Percentiles rank a stretch among this genome's conserved stretches.
Conservation (phyloP, 2,888 invertebrate genomes). For the Melanostoma mellinum region DNA sequence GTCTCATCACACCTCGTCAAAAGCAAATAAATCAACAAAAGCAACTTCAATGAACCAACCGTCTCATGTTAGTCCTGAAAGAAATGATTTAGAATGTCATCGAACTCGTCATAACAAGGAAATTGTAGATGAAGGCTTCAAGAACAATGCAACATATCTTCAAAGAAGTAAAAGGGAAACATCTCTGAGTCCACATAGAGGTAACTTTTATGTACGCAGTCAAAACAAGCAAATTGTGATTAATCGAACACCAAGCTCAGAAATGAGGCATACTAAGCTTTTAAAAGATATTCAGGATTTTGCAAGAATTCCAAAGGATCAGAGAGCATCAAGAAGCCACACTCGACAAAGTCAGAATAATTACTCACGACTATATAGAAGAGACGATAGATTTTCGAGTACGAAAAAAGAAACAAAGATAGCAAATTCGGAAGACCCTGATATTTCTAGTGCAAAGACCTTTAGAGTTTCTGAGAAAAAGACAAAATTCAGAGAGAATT, state of each 20-base stretch:
- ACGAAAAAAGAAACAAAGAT: neutral
- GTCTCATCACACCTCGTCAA: no score
- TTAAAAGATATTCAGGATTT: constrained; percentile 2
- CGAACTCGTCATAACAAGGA: no score
- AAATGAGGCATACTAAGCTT: neutral
- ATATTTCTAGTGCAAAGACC: neutral
- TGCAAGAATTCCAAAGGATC: neutral
- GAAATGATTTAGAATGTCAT: no score
- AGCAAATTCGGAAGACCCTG: neutral
- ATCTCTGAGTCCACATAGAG: no score
- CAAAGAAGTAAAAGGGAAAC: no score
- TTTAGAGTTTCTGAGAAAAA: neutral
- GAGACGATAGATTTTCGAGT: neutral
- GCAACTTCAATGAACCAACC: no score
- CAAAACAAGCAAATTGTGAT: neutral
- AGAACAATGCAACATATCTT: no score
- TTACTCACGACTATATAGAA: neutral
- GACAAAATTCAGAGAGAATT: neutral
- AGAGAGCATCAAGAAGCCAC: neutral
- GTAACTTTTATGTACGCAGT: neutral
- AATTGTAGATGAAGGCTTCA: neutral
- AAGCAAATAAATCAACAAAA: no score
- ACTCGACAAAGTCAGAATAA: neutral
- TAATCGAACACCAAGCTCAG: neutral
- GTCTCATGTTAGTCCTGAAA: no score